These are phyloP conservation scores for Idaea biselata DNA, from an alignment of 2,888 invertebrate species.

Conservation along the genomic window DNA sequence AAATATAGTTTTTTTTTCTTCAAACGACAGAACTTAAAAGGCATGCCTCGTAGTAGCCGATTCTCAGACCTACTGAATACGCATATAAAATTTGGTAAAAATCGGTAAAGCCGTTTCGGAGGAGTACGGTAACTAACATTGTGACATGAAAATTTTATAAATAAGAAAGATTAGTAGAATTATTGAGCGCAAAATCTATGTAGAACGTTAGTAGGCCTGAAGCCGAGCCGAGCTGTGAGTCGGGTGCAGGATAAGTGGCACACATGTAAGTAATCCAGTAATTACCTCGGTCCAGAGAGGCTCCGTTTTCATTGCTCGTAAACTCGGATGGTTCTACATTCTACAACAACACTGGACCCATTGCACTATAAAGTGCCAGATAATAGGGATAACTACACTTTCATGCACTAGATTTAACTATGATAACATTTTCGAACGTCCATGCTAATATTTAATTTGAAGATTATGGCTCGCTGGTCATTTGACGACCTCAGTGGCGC, in stretches of 20 bases:
- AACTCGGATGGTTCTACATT: constrained; percentile 59
- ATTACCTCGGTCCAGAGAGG: constrained; percentile 64
- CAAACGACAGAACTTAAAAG: too few relatives aligned
- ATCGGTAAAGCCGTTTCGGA: too few relatives aligned
- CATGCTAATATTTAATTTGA: constrained; percentile 29
- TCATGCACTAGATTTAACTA: constrained; percentile 57
- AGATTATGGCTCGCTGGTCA: too few relatives aligned
- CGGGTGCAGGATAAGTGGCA: constrained; percentile 31
- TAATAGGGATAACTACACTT: constrained; percentile 74
- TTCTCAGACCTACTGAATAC: too few relatives aligned
- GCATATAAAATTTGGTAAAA: too few relatives aligned
- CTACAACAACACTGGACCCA: constrained; percentile 58
- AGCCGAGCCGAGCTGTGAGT: constrained; percentile 1
- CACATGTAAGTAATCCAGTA: constrained; percentile 69
- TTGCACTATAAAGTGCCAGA: constrained; percentile 69
- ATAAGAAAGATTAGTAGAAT: too few relatives aligned
- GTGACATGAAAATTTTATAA: too few relatives aligned
- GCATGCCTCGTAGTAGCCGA: too few relatives aligned
- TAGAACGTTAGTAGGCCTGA: background rate
- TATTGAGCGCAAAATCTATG: too few relatives aligned
- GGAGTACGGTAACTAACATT: too few relatives aligned
- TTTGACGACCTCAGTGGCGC: too few relatives aligned
- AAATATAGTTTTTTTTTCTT: too few relatives aligned
- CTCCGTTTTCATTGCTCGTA: constrained; percentile 73
- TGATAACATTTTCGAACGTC: constrained; percentile 42